Evolutionary conservation across 2,888 invertebrate genomes (phyloP), one percentile per base, ranked within the genome.

Genomic region (Acleris holmiana): DNA sequence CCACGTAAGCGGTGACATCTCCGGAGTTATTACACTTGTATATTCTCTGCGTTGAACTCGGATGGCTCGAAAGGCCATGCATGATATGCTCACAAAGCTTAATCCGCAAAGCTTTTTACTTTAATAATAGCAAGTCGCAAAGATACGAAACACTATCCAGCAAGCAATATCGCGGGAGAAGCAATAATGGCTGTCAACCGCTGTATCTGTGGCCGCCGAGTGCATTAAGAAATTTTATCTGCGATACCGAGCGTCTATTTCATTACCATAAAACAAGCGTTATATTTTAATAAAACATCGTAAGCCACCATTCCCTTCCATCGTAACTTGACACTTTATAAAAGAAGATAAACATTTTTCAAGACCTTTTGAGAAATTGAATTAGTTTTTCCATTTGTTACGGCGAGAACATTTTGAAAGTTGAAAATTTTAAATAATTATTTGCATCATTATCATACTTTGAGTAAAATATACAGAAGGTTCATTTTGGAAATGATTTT

Each of bases 221-320:
- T 78, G 77, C 79, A 81, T 82, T 80, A 80, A 77, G 77, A 79
- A 80, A 80, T 65, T 65, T 65, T 79, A 75, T 63, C 77, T 73
- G 72, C 73, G 69, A 74, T 69, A 69, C 73, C 73, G 72, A 71
- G 74, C 71, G 71, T 77, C 73, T 75, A 76, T 79, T 77, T 79
- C 72, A 75, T 76, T 80, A 79, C 73, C 73, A 75, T 73, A 74
- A 75, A 72, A 54, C 64, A 61, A 65, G 67, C 67, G 68, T 68
- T 70, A 63, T 61, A 67, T 67, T 69, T 71, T 71, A 71, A 71
- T 70, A 69, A 71, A 71, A 69, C 54, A 67, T 62, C 67, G 51
- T 66, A 58, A 66, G 61, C 62, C 64, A 54, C 59, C 59, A 54
- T 50, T 65, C 65, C 55, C 60, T 65, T 60, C 60, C 49, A 65